Conservation (phyloP, 2,113 vertebrate species). For the Etheostoma cragini region DNA sequence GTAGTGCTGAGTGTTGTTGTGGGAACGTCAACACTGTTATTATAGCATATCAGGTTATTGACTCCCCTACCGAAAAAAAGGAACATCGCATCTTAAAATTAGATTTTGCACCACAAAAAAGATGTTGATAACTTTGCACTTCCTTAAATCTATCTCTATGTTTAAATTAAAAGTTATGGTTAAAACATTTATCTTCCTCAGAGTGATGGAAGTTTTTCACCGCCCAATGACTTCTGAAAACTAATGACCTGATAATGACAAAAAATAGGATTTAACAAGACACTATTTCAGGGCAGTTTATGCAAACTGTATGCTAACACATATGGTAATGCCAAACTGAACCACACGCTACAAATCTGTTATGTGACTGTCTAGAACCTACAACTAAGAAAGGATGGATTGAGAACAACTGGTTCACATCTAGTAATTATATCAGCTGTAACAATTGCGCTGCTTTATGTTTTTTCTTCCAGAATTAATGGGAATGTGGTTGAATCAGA, state of each 20-base stretch:
- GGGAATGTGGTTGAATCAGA: slow-evolving; percentile 34
- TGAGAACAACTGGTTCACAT: not conserved
- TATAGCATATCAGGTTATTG: not conserved
- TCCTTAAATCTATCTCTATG: not conserved
- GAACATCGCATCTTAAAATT: slow-evolving; percentile 19
- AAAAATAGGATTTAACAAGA: not conserved
- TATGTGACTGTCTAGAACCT: not conserved
- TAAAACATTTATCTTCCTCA: slow-evolving; percentile 1
- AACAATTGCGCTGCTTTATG: not conserved
- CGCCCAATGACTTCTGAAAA: not conserved
- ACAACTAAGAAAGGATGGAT: not conserved
- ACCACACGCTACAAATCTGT: not conserved
- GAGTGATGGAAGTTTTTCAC: not conserved
- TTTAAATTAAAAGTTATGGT: slow-evolving; percentile 14
- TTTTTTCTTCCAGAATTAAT: slow-evolving; percentile 10
- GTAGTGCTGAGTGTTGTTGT: slow-evolving; percentile 14
- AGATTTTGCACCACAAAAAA: not conserved
- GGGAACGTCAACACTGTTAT: slow-evolving; percentile 1
- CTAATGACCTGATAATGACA: not conserved
- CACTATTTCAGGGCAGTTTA: not conserved
- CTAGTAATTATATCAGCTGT: slow-evolving; percentile 19
- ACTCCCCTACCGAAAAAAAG: not conserved
- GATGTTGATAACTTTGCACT: slow-evolving; percentile 4
- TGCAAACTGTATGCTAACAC: not conserved
- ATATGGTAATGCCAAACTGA: not conserved